Evolutionary conservation across 2,113 vertebrate genomes (phyloP).

Genomic region (Erythrolamprus reginae): DNA sequence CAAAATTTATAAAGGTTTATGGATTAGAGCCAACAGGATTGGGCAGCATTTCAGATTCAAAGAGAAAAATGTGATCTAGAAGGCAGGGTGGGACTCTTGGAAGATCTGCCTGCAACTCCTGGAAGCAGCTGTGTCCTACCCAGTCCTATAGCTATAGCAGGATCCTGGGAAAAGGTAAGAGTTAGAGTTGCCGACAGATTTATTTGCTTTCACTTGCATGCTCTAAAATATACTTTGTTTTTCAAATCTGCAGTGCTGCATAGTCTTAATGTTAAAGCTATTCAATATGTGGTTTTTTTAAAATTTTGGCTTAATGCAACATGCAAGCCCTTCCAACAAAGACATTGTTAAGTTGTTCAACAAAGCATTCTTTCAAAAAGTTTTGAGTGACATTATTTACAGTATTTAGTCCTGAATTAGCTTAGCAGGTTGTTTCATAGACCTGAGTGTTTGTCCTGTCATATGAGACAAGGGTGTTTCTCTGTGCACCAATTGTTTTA

Average conservation of each 20-base stretch:
- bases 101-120: neutral
- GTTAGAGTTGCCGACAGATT: neutral
- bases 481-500: neutral
- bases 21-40: neutral
- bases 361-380: neutral
- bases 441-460: neutral
- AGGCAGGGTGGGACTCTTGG: neutral
- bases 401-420: neutral
- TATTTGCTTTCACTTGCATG: neutral
- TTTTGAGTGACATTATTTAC: neutral
- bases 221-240: neutral
- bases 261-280: neutral
- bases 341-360: neutral
- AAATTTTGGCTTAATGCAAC: neutral
- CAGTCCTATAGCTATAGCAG: neutral
- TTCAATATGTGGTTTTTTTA: neutral
- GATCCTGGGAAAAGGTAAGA: neutral
- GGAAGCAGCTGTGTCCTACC: neutral
- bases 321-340: neutral
- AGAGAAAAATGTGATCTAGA: neutral
- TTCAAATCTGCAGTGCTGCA: neutral
- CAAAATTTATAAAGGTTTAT: neutral
- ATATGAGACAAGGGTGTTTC: neutral
- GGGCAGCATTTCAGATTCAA: neutral
- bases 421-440: neutral